Evolutionary conservation across 2,113 vertebrate species (phyloP).

Genomic region (Catharus minimus): DNA sequence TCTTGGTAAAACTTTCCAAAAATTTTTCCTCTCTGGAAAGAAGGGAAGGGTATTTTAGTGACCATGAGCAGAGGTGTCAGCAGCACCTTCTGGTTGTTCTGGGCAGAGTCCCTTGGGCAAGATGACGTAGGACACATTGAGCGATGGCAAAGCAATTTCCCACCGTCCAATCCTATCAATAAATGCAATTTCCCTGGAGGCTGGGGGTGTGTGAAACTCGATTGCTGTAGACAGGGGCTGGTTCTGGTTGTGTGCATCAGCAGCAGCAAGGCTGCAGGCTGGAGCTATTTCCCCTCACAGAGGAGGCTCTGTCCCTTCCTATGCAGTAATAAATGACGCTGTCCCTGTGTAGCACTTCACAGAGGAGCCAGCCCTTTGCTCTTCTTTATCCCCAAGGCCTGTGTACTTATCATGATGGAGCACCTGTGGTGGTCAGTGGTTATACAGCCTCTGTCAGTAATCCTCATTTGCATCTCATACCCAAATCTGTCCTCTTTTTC

Average conservation of each 20-base stretch:
- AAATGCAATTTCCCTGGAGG: background rate
- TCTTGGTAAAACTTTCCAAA: background rate
- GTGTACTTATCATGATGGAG: background rate
- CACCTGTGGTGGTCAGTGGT: background rate
- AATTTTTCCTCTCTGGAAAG: background rate
- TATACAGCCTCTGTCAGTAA: background rate
- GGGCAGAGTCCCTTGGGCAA: background rate
- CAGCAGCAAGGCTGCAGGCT: background rate
- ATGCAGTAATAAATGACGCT: background rate
- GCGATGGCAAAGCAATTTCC: constrained; percentile 51
- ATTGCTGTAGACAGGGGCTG: background rate
- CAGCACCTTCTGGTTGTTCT: background rate
- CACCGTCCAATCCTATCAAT: background rate
- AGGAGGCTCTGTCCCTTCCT: rapidly evolving
- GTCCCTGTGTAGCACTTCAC: background rate
- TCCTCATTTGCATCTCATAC: background rate
- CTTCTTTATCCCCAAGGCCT: background rate
- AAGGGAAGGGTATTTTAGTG: background rate
- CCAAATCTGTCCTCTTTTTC: background rate
- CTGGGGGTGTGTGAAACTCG: background rate
- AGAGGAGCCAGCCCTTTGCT: background rate
- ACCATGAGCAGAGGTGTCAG: background rate
- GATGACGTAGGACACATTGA: background rate
- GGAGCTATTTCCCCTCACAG: rapidly evolving
- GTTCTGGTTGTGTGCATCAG: background rate